Percentiles rank a stretch among this genome's conserved stretches.
These are phyloP conservation scores for Eupithecia vulgata DNA, from an alignment of 2,888 invertebrate species.

Conservation along the genomic window DNA sequence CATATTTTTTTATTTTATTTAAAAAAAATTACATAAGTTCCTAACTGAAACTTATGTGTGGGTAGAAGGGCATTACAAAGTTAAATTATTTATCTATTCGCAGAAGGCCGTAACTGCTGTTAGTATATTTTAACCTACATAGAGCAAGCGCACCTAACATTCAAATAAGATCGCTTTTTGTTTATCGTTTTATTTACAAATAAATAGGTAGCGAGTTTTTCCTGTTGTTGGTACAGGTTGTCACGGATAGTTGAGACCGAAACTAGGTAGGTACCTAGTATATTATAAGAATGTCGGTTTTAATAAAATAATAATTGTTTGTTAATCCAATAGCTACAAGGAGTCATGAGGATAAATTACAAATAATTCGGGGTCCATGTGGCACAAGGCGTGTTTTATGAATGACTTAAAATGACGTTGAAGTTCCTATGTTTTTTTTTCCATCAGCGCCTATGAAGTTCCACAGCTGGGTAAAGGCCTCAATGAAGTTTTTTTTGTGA, in stretches of 20 bases:
- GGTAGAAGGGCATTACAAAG: neutral
- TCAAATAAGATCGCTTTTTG: neutral
- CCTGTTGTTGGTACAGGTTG: neutral
- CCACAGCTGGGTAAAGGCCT: neutral
- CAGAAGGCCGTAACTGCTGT: neutral
- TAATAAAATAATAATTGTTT: neutral
- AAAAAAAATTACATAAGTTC: neutral
- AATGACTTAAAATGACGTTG: neutral
- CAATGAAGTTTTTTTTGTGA: no score
- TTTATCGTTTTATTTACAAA: constrained; percentile 1
- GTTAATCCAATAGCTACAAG: neutral
- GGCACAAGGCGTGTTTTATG: neutral
- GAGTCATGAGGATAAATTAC: neutral
- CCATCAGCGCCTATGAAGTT: no score
- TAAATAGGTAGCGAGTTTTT: neutral
- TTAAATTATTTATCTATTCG: neutral
- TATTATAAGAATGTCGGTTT: neutral
- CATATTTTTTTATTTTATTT: neutral
- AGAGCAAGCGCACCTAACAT: neutral
- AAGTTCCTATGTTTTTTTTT: neutral
- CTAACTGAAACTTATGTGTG: neutral
- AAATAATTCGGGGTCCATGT: neutral
- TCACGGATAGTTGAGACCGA: neutral
- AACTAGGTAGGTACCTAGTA: neutral
- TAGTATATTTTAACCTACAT: neutral